Conservation (phyloP, 2,113 vertebrate species). For the Ranitomeya imitator region DNA sequence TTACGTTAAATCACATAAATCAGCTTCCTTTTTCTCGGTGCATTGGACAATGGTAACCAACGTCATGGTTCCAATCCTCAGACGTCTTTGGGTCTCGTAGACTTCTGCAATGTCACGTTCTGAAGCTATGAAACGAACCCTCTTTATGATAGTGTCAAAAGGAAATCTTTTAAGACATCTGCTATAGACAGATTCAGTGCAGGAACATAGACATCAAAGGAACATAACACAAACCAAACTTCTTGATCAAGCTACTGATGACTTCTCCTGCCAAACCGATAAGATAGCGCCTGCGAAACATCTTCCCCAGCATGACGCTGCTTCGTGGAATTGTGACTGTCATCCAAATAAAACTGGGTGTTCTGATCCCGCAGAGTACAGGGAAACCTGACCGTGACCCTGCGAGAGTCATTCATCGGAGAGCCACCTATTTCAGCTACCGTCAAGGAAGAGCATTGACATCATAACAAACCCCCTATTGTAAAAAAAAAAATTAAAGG, state of each 20-base stretch:
- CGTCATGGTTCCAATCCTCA: background rate
- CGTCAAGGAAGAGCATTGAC: background rate
- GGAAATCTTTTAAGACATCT: constrained; percentile 15
- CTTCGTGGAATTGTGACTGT: constrained; percentile 37
- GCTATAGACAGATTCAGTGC: constrained; percentile 34
- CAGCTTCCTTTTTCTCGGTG: background rate
- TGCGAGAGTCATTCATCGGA: background rate
- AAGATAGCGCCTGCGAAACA: constrained; percentile 45
- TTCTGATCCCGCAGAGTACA: constrained; percentile 46
- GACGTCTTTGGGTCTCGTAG: background rate
- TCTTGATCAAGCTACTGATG: constrained; percentile 46
- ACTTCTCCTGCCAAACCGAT: constrained; percentile 37
- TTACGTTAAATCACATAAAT: background rate
- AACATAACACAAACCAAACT: constrained; percentile 6
- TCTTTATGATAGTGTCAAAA: background rate
- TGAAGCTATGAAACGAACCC: background rate
- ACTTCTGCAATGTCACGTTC: constrained; percentile 10
- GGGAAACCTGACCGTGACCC: constrained; percentile 43
- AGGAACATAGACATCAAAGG: constrained; percentile 47
- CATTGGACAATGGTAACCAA: background rate
- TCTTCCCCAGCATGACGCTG: constrained; percentile 41
- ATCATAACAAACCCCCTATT: background rate
- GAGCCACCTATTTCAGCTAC: background rate
- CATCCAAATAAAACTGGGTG: constrained; percentile 49
- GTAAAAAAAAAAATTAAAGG: background rate